Percentiles rank a stretch among this genome's conserved stretches.
Conservation (phyloP, 2,888 invertebrate genomes). For the Mimumesa dahlbomi region DNA sequence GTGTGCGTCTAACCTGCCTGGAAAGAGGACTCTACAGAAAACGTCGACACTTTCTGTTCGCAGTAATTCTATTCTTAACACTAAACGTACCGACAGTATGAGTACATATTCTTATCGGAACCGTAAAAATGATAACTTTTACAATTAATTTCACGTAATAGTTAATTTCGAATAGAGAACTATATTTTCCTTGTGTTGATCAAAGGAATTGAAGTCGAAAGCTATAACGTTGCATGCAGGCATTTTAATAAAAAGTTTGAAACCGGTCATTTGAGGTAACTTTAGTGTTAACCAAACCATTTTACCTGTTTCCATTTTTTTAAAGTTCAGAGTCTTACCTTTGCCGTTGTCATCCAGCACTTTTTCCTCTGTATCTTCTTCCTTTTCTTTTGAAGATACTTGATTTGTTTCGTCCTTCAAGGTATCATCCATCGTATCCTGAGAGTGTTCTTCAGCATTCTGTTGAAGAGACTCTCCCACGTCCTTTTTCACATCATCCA, state of each 20-base stretch:
- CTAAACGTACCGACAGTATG: too few relatives aligned
- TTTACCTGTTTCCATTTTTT: too few relatives aligned
- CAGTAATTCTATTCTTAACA: neutral
- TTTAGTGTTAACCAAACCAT: too few relatives aligned
- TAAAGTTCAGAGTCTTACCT: slow-evolving; percentile 43
- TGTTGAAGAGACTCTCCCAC: slow-evolving; percentile 69
- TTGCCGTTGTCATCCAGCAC: slow-evolving; percentile 1
- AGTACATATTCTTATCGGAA: too few relatives aligned
- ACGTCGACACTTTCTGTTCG: slow-evolving; percentile 2
- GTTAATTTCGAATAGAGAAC: too few relatives aligned
- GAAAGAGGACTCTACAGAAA: slow-evolving; percentile 56
- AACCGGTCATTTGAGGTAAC: too few relatives aligned
- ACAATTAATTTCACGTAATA: too few relatives aligned
- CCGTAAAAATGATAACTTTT: too few relatives aligned
- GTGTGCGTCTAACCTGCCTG: slow-evolving; percentile 51
- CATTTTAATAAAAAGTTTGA: too few relatives aligned
- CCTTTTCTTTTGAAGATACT: neutral
- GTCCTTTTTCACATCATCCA: slow-evolving; percentile 71
- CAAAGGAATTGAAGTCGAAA: too few relatives aligned
- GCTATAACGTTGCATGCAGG: too few relatives aligned
- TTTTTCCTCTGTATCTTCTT: neutral
- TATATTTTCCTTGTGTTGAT: too few relatives aligned
- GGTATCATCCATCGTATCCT: neutral
- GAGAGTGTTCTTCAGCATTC: slow-evolving; percentile 22
- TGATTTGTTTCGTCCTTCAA: neutral